A percentile compares a stretch with the other conserved stretches of the same genome.
phyloP scores from a whole-genome alignment of 2,797 vertebrate species.

The Arctocebus calabarensis region DNA sequence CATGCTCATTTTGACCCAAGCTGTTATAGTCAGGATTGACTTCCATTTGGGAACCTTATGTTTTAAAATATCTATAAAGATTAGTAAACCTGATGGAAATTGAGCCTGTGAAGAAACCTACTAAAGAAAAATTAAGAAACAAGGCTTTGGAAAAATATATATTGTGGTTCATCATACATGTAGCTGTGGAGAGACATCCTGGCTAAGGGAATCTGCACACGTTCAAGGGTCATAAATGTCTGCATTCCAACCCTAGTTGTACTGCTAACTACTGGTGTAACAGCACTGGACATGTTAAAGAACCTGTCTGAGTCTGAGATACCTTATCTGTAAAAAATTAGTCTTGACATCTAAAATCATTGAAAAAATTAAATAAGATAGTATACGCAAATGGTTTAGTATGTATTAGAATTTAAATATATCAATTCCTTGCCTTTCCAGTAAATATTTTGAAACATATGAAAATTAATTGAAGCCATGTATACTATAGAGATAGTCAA shows the following conservation, averaged over 20 bases:
- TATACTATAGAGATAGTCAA: constrained; percentile 18
- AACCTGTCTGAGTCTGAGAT: neutral
- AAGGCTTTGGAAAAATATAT: constrained; percentile 17
- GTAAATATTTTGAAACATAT: constrained; percentile 54
- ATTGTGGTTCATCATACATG: neutral
- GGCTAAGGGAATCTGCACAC: neutral
- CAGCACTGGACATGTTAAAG: neutral
- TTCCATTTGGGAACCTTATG: constrained; percentile 29
- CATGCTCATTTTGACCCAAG: neutral
- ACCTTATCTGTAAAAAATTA: neutral
- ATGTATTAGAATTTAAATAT: neutral
- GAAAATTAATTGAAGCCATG: constrained; percentile 57
- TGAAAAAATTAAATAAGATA: constrained; percentile 30
- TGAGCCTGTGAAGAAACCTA: constrained; percentile 37
- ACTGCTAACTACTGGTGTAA: neutral
- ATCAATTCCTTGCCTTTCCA: neutral
- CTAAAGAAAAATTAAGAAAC: constrained; percentile 4
- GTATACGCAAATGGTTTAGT: neutral
- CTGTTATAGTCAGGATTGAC: neutral
- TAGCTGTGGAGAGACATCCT: neutral
- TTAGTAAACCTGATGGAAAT: constrained; percentile 40
- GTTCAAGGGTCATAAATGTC: neutral
- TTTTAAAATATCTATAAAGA: constrained; percentile 47
- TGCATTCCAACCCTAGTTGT: neutral
- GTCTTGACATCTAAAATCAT: neutral